Percentiles rank a stretch among this genome's conserved stretches.
Evolutionary conservation across 2,888 invertebrate genomes (phyloP).

Genomic region (Pristionchus maxplancki): DNA sequence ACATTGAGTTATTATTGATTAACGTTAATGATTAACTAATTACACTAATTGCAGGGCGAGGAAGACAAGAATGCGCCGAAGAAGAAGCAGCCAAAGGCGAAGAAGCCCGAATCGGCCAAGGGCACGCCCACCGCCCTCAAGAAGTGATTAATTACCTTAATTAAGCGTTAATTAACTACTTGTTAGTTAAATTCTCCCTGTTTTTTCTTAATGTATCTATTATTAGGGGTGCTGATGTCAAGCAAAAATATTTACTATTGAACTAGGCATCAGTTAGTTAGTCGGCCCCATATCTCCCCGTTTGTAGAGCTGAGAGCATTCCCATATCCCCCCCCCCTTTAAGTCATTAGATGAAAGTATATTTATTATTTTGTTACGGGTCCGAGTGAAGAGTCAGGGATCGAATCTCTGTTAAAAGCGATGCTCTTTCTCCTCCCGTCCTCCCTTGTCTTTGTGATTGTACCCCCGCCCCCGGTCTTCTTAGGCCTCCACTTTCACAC

Average conservation of each 20-base stretch:
- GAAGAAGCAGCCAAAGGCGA: constrained; percentile 59
- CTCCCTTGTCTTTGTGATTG: neutral
- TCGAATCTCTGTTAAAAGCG: constrained; percentile 48
- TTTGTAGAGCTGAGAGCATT: neutral
- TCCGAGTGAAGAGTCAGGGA: constrained; percentile 50
- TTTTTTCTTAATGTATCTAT: too few species aligned
- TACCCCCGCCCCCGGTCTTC: constrained; percentile 21
- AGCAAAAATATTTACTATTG: neutral
- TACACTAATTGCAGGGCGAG: neutral
- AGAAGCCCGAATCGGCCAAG: constrained; percentile 55
- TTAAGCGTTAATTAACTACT: neutral
- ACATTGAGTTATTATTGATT: too few species aligned
- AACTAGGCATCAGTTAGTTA: neutral
- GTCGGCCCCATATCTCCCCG: neutral
- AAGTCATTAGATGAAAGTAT: constrained; percentile 41
- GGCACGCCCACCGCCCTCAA: constrained; percentile 48
- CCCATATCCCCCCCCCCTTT: constrained; percentile 7
- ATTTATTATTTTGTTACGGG: constrained; percentile 44
- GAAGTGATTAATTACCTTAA: constrained; percentile 23
- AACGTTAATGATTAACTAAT: neutral
- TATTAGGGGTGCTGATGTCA: neutral
- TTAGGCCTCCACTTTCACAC: constrained; percentile 25
- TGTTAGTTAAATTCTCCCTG: too few species aligned
- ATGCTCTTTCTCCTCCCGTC: constrained; percentile 50
- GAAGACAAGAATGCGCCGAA: constrained; percentile 52